These are phyloP conservation scores for Dromiciops gliroides DNA, from an alignment of 2,113 vertebrate genomes.

Conservation along the genomic window DNA sequence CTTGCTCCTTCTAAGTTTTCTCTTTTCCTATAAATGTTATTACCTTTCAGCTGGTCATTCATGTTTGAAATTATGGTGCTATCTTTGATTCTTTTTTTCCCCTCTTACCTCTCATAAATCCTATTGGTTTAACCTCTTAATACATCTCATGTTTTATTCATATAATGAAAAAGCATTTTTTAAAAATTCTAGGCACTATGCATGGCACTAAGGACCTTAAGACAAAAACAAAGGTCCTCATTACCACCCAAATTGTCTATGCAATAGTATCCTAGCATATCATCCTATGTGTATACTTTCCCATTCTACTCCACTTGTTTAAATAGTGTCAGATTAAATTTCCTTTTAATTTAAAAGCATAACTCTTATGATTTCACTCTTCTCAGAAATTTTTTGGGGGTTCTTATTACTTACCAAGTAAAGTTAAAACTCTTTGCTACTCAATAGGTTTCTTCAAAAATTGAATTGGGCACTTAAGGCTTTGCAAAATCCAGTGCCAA, in stretches of 20 bases:
- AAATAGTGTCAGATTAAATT: neutral
- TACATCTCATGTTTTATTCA: neutral
- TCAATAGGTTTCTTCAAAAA: neutral
- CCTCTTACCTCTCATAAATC: neutral
- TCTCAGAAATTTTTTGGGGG: neutral
- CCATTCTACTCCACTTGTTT: neutral
- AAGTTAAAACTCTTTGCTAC: neutral
- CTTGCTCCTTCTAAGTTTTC: neutral
- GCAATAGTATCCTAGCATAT: neutral
- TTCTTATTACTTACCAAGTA: neutral
- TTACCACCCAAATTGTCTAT: neutral
- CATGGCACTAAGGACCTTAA: neutral
- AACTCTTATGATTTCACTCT: neutral
- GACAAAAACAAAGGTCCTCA: neutral
- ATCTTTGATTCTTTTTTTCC: too few species aligned
- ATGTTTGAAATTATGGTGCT: neutral
- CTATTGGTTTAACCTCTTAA: neutral
- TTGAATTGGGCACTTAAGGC: neutral
- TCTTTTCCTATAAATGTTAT: neutral
- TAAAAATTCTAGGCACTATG: neutral
- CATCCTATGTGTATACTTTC: neutral
- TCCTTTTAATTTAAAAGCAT: neutral
- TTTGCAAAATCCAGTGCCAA: neutral
- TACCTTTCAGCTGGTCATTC: neutral
- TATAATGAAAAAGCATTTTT: neutral